Evolutionary conservation across 2,888 invertebrate genomes (phyloP).

Genomic region (Drosophila conformis): DNA sequence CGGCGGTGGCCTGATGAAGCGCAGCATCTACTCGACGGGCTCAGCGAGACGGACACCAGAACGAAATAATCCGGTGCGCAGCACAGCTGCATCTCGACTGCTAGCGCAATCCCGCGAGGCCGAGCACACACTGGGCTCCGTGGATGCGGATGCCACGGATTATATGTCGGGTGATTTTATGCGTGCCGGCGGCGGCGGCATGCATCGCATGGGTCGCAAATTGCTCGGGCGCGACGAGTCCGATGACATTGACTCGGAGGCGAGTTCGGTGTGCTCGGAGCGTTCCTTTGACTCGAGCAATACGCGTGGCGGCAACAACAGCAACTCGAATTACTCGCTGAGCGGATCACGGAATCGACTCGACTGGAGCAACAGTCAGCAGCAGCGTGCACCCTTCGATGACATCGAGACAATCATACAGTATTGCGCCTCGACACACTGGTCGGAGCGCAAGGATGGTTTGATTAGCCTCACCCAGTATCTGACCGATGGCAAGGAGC

Average conservation of each 20-base stretch:
- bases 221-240: slow-evolving; percentile 89
- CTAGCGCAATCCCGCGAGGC: slow-evolving; percentile 95
- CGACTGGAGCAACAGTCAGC: slow-evolving; percentile 86
- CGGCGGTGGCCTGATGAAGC: slow-evolving; percentile 83
- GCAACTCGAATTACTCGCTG: slow-evolving; percentile 94
- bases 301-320: slow-evolving; percentile 91
- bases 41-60: slow-evolving; percentile 84
- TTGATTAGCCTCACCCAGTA: slow-evolving; percentile 91
- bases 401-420: slow-evolving; percentile 94
- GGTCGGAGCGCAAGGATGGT: slow-evolving; percentile 98
- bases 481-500: slow-evolving; percentile 87
- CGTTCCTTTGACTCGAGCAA: slow-evolving; percentile 92
- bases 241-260: slow-evolving; percentile 92
- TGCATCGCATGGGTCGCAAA: slow-evolving; percentile 87
- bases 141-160: slow-evolving; percentile 80
- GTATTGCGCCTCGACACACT: slow-evolving; percentile 94
- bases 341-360: slow-evolving; percentile 92
- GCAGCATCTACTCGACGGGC: slow-evolving; percentile 80
- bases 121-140: slow-evolving; percentile 90
- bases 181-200: slow-evolving; percentile 83
- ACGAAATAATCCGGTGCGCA: slow-evolving; percentile 86
- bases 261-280: slow-evolving; percentile 97
- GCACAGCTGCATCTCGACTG: slow-evolving; percentile 92
- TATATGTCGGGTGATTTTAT: slow-evolving; percentile 72
- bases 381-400: slow-evolving; percentile 87